phyloP scores from a whole-genome alignment of 2,888 invertebrate genomes.

The Halictus quadricinctus region DNA sequence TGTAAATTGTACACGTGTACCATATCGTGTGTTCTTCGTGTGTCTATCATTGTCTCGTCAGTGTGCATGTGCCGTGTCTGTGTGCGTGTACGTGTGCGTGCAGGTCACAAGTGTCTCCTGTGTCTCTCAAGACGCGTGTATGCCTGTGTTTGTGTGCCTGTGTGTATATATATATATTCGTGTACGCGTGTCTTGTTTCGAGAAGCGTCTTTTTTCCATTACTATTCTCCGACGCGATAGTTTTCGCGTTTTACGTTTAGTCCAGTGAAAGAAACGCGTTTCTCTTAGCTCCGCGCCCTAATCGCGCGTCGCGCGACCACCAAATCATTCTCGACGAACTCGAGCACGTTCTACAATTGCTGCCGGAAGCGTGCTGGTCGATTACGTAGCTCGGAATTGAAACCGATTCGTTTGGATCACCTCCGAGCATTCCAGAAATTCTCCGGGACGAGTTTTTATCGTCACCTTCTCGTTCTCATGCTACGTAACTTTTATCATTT shows the following conservation, averaged over 20 bases:
- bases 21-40: not conserved
- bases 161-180: not conserved
- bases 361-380: not conserved
- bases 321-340: not conserved
- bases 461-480: too few relatives aligned
- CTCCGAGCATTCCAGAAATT: not conserved
- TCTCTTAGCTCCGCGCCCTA: not conserved
- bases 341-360: not conserved
- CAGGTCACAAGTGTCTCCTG: not conserved
- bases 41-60: constrained; percentile 13
- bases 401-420: not conserved
- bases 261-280: constrained; percentile 24
- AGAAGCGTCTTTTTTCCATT: constrained; percentile 1
- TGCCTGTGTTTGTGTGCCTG: not conserved
- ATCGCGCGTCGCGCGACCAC: not conserved
- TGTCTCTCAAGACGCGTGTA: not conserved
- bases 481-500: not conserved
- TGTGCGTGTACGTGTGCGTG: not conserved
- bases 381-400: not conserved
- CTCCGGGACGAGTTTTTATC: too few relatives aligned
- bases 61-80: constrained; percentile 2
- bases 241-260: constrained; percentile 5
- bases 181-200: constrained; percentile 18
- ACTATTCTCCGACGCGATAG: not conserved
- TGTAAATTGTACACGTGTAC: constrained; percentile 41